Conservation (phyloP, 2,797 vertebrate species). For the Sciurus carolinensis region DNA sequence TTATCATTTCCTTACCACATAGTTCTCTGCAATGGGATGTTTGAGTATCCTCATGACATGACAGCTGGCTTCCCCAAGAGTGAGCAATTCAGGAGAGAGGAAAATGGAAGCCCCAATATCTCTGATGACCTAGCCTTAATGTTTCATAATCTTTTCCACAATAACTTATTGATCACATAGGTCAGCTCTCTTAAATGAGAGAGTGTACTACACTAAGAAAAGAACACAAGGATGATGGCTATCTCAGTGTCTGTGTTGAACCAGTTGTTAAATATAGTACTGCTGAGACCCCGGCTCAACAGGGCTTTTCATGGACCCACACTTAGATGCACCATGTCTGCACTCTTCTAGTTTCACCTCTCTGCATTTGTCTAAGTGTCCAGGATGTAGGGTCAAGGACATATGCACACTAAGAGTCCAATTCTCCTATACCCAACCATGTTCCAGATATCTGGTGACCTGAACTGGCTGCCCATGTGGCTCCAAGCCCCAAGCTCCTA, state of each 20-base stretch:
- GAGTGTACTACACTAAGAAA: not conserved
- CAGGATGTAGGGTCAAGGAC: not conserved
- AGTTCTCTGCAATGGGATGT: not conserved
- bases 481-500: not conserved
- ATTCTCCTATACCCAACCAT: not conserved
- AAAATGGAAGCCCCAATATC: not conserved
- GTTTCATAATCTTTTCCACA: not conserved
- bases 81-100: not conserved
- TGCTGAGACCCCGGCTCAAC: no score
- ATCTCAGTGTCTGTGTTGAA: not conserved
- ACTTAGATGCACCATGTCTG: not conserved
- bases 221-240: not conserved
- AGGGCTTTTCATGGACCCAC: not conserved
- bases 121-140: not conserved
- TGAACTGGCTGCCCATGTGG: not conserved
- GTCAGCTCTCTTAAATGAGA: not conserved
- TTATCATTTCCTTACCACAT: not conserved
- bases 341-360: not conserved
- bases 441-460: not conserved
- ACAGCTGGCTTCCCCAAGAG: not conserved
- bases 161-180: not conserved
- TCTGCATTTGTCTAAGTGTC: not conserved
- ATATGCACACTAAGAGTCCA: not conserved
- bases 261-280: no score
- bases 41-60: not conserved